Percentiles rank a stretch among this genome's conserved stretches.
Conservation (phyloP, 2,113 vertebrate species). For the Echinops telfairi region DNA sequence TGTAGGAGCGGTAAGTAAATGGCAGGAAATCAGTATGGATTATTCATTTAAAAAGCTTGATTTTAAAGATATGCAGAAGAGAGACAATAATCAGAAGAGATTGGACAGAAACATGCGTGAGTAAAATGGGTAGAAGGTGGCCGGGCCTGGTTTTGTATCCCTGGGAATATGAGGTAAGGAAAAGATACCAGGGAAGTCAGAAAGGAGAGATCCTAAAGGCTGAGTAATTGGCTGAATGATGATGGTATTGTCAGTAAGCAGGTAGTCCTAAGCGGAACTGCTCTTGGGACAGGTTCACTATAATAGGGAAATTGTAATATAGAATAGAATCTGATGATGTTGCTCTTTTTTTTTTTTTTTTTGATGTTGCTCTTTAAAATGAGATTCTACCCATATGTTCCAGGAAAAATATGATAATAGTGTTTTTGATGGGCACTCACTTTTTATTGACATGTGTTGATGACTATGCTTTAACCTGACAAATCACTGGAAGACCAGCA, state of each 20-base stretch:
- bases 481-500: neutral
- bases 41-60: neutral
- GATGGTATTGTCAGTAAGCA: neutral
- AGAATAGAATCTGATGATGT: neutral
- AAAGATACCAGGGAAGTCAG: neutral
- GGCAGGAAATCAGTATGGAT: neutral
- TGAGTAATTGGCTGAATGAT: neutral
- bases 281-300: slow-evolving; percentile 23
- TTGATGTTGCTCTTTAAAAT: slow-evolving; percentile 42
- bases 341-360: too few species aligned
- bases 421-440: neutral
- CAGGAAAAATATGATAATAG: neutral
- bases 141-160: neutral
- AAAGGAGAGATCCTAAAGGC: neutral
- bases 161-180: neutral
- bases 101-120: neutral
- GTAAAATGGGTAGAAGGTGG: neutral
- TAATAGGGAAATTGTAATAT: neutral
- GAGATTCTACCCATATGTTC: slow-evolving; percentile 34
- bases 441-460: slow-evolving; percentile 28
- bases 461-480: neutral
- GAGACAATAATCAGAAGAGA: neutral
- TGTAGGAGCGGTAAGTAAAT: neutral
- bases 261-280: neutral
- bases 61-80: neutral